phyloP scores from a whole-genome alignment of 2,888 invertebrate species.

The Neria commutata region DNA sequence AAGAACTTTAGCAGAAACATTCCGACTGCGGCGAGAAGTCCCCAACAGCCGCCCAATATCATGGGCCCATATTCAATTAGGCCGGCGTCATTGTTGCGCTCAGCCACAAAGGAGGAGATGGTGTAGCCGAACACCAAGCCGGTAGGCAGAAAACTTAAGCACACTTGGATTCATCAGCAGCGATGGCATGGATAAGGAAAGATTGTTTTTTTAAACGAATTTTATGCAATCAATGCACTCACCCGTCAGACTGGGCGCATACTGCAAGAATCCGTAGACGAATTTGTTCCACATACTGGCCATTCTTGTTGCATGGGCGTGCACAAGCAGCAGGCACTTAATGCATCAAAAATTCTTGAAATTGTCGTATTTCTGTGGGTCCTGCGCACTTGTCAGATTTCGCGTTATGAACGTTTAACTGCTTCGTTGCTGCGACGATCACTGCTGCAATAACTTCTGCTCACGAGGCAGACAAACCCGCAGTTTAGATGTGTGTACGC shows the following conservation, averaged over 20 bases:
- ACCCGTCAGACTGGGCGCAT: constrained; percentile 51
- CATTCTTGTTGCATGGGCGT: constrained; percentile 29
- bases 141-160: constrained; percentile 50
- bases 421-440: no score
- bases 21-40: constrained; percentile 38
- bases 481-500: no score
- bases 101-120: constrained; percentile 49
- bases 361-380: no score
- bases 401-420: no score
- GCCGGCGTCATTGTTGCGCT: constrained; percentile 36
- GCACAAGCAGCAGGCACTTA: background rate
- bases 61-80: constrained; percentile 51
- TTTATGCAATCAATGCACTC: constrained; percentile 19
- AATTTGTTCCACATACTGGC: constrained; percentile 44
- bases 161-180: constrained; percentile 41
- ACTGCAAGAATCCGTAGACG: constrained; percentile 45
- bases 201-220: background rate
- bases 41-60: constrained; percentile 47
- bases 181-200: constrained; percentile 21
- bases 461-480: no score
- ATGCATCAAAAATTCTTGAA: background rate
- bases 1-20: constrained; percentile 47
- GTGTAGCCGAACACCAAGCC: constrained; percentile 56
- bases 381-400: no score
- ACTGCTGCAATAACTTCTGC: no score